Evolutionary conservation across 2,797 vertebrate genomes (phyloP), one percentile per base, ranked within the genome.

Genomic region (Gadopsis bispinosus): DNA sequence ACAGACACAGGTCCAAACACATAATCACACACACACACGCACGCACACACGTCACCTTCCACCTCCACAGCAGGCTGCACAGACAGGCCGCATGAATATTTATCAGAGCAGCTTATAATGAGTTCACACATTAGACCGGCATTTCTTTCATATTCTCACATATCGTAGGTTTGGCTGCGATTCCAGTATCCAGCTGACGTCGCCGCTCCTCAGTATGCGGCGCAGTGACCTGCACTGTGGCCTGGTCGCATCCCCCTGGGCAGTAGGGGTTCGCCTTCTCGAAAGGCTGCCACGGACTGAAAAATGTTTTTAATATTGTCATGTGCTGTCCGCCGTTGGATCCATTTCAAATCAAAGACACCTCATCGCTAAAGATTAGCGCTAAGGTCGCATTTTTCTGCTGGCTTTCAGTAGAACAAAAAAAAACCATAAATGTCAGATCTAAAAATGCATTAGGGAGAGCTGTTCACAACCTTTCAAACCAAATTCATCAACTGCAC

Each of bases 21-120:
- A 77, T 47, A 80, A 73, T 69, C 82, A 51, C 66, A 55, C 80
- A 56, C 76, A 66, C 83, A 54, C 58, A 33, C 64, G n/a, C 67
- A 50, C 73, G 26, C 66, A 61, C 58, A 55, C 63, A 39, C 77
- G 47, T 64, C 84, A 89, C 88, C 85, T 87, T 86, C 91, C 89
- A 88, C 90, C 91, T 87, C 91, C 91, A 88, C 91, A 90, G 80
- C 87, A 88, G 87, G 87, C 87, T 75, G 80, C 83, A 63, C 83
- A 89, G 85, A 87, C 85, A 76, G 85, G 73, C 84, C 33, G 53
- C 85, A 85, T 92, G 87, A 91, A 92, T 91, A 93, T 92, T 86
- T 82, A 92, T 90, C 66, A 59, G 59, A 88, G 71, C 74, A 54
- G 29, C 84, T 85, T 56, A 54, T 89, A 79, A 88, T 87, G 83